Base-by-base conservation (phyloP, 64 coral and sea anemone genomes). In the Platygyra sinensis region DNA sequence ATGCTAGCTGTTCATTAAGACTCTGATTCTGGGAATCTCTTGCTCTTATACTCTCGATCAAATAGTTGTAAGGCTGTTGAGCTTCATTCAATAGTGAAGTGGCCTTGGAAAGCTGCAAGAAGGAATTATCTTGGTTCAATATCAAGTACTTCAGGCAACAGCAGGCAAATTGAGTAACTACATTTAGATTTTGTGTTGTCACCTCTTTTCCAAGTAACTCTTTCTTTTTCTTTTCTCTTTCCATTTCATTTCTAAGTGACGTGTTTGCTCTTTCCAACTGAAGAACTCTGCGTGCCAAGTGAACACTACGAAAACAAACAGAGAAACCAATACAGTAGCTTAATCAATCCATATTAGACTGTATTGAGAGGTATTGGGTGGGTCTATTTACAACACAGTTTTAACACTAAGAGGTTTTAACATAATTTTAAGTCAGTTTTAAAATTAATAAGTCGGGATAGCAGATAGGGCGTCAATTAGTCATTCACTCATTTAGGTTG, bases 61-160 rank as follows among this genome's bases (percentile, higher is more conserved):
- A 64, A 59, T 96, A 99, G 72, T 99, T 99, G 85, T 99, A 99
- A 22, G 97, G 97, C 76, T 99, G 97, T 31, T 99, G 94, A 8
- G 94, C 97, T 80, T 99, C 97, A 62, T 99, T 99, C n/a, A 99
- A 80, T 46, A 99, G 52, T 25, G 90, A 89, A 39, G 97, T 99
- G 16, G 94, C 90, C 62, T 89, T 86, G 61, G 91, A 80, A 17
- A 99, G 91, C 97, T 99, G 28, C 0, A 84, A 71, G 65, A 72
- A 46, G 42, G 74, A 81, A 54, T 28, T 36, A 36, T 36, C 7
- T 11, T 76, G 74, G 29, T 10, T 33, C 11, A 42, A 30, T 33
- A 24, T n/a, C 0, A 3, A 2, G 20, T 1, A 24, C 7, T n/a
- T 24, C 20, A 24, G 0, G 20, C 19, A 20, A 9, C 15, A 31